Evolutionary conservation across 2,113 vertebrate species (phyloP).

Genomic region (Poecile atricapillus): DNA sequence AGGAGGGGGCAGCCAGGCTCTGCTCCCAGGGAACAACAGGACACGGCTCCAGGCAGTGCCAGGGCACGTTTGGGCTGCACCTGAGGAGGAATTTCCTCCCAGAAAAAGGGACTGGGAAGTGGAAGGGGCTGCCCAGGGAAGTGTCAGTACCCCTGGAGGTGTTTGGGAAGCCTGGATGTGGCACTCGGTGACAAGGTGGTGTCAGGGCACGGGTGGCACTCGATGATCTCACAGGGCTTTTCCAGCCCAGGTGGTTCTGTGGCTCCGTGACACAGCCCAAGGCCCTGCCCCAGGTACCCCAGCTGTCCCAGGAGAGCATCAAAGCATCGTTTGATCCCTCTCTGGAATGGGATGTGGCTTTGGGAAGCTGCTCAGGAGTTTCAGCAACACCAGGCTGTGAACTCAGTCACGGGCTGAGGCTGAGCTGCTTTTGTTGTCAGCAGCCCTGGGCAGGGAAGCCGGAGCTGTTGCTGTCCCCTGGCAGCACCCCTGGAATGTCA

Average conservation of each 20-base stretch:
- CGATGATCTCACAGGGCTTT: background rate
- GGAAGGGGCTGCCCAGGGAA: background rate
- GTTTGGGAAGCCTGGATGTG: background rate
- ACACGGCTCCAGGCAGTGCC: background rate
- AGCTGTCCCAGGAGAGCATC: background rate
- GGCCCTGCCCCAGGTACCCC: background rate
- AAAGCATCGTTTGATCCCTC: background rate
- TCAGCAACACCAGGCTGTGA: background rate
- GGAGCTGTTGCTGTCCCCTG: background rate
- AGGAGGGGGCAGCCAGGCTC: background rate
- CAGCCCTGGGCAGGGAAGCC: background rate
- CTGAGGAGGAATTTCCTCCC: background rate
- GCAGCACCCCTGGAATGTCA: background rate
- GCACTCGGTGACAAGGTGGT: background rate
- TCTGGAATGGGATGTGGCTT: background rate
- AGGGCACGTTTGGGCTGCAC: background rate
- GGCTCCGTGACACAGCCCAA: background rate
- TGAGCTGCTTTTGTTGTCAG: background rate
- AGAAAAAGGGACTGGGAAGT: background rate
- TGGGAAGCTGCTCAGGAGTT: background rate
- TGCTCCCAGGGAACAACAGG: background rate
- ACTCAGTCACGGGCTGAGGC: background rate
- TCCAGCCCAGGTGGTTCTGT: background rate
- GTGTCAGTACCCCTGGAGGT: rapidly evolving
- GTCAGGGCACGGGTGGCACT: background rate